Conservation (phyloP, 1,140 invertebrate species). For the Eubasilissa regina region DNA sequence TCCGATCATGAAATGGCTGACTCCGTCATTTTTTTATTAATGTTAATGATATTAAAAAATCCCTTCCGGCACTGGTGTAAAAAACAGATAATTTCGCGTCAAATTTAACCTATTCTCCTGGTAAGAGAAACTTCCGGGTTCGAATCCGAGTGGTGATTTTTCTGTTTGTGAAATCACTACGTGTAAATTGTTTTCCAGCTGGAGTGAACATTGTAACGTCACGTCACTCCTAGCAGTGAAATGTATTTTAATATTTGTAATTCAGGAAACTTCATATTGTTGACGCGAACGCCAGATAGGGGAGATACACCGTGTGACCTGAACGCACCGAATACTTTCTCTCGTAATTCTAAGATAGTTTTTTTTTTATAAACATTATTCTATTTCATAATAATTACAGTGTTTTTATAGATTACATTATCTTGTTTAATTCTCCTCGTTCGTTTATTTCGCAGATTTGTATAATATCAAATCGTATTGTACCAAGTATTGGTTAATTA, state of each 20-base stretch:
- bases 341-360: not conserved
- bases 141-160: no score
- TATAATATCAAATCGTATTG: not conserved
- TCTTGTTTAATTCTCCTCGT: not conserved
- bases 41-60: no score
- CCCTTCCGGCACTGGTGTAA: no score
- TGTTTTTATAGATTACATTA: not conserved
- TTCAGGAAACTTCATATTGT: not conserved
- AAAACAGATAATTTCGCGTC: no score
- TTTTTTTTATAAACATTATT: not conserved
- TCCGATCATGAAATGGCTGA: no score
- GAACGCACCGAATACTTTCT: not conserved
- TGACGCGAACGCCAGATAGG: not conserved
- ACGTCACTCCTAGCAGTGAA: not conserved
- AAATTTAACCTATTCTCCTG: no score
- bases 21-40: no score
- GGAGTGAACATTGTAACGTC: no score
- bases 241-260: not conserved
- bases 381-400: constrained; percentile 2
- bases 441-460: no score
- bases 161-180: no score
- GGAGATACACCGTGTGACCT: not conserved
- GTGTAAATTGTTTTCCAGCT: no score
- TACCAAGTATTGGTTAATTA: not conserved
- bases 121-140: no score